These are phyloP conservation scores for Prunella strophiata DNA, from an alignment of 2,797 vertebrate species.

Conservation along the genomic window DNA sequence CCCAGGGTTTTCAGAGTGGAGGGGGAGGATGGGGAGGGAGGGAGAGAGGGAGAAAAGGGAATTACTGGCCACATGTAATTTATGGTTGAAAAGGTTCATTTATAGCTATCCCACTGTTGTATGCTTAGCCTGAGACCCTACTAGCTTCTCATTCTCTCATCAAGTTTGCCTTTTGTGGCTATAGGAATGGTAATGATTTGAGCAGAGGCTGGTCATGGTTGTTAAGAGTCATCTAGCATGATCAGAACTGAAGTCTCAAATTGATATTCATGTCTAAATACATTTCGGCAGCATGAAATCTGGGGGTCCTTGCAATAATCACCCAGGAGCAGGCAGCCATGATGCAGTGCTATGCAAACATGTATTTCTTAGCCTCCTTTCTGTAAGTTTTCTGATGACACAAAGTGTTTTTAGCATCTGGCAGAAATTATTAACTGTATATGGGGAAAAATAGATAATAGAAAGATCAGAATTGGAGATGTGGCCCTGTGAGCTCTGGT, in stretches of 20 bases:
- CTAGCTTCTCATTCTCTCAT: conserved; percentile 67
- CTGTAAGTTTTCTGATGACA: background rate
- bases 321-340: background rate
- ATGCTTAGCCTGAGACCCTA: conserved; percentile 73
- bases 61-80: conserved; percentile 83
- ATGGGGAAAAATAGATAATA: background rate
- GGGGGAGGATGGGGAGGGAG: conserved; percentile 53
- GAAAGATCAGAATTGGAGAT: background rate
- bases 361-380: background rate
- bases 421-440: background rate
- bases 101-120: conserved; percentile 75
- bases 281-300: conserved; percentile 48
- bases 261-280: conserved; percentile 59
- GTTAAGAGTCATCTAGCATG: conserved; percentile 82
- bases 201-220: conserved; percentile 73
- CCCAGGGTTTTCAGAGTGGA: conserved; percentile 65
- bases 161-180: conserved; percentile 75
- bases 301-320: background rate
- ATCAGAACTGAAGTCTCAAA: conserved; percentile 56
- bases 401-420: background rate
- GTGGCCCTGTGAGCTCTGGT: background rate
- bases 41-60: conserved; percentile 60
- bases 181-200: conserved; percentile 70
- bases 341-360: background rate
- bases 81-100: conserved; percentile 86